These are phyloP conservation scores for Esox masquinongy DNA, from an alignment of 2,797 vertebrate species.

Conservation along the genomic window DNA sequence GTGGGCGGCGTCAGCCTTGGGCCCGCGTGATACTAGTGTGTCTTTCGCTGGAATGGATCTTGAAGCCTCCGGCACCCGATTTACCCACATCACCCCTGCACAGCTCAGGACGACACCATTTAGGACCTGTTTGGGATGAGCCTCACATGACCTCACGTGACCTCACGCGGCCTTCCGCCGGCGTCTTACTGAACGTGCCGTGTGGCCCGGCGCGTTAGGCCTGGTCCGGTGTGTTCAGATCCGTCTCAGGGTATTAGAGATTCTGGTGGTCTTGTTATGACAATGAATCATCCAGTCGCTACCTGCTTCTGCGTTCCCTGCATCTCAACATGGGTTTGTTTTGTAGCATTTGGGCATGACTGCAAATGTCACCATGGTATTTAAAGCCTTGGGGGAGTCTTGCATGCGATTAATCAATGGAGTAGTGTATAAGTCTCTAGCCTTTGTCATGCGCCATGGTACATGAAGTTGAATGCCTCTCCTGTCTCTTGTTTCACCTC, in stretches of 20 bases:
- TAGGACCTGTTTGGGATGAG: conserved; percentile 50
- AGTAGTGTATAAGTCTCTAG: conserved; percentile 39
- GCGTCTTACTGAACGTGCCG: conserved; percentile 34
- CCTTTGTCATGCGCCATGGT: conserved; percentile 30
- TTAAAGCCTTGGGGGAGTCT: conserved; percentile 63
- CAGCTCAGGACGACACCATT: conserved; percentile 57
- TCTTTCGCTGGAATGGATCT: conserved; percentile 29
- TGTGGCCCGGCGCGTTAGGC: conserved; percentile 10
- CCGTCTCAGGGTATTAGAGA: conserved; percentile 12
- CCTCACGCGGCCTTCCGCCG: conserved; percentile 8
- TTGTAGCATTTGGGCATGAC: conserved; percentile 50
- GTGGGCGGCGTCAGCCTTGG: conserved; percentile 54
- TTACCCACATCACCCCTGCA: conserved; percentile 9
- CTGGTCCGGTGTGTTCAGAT: conserved; percentile 8
- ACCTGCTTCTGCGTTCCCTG: conserved; percentile 51
- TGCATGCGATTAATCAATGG: conserved; percentile 51
- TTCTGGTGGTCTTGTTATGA: conserved; percentile 35
- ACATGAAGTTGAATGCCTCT: conserved; percentile 18
- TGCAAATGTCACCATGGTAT: conserved; percentile 75
- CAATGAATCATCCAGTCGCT: conserved; percentile 64
- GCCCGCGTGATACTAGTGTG: conserved; percentile 37
- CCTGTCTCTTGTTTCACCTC: conserved; percentile 41
- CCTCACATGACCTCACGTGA: conserved; percentile 53
- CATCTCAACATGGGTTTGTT: conserved; percentile 42
- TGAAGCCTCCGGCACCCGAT: conserved; percentile 54